Conservation (phyloP, 2,888 invertebrate species). For the Emmelina monodactyla region DNA sequence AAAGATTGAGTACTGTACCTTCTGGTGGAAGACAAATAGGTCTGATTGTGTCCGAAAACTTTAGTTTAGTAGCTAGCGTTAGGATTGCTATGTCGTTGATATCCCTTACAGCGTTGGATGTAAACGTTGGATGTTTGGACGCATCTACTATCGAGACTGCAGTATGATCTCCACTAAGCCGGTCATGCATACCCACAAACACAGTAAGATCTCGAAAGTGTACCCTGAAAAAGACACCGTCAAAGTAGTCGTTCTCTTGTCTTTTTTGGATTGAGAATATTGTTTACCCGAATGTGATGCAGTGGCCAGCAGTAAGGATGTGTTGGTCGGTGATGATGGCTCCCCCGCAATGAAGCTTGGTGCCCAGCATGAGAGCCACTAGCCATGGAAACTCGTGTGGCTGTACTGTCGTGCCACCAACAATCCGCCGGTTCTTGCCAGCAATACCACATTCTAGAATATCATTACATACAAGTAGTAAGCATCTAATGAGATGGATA, state of each 20-base stretch:
- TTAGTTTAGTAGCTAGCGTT: slow-evolving; percentile 43
- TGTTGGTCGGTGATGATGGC: slow-evolving; percentile 64
- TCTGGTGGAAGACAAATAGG: slow-evolving; percentile 59
- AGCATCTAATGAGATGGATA: no score
- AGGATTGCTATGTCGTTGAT: slow-evolving; percentile 68
- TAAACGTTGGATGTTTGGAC: slow-evolving; percentile 56
- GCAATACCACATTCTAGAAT: slow-evolving; percentile 52
- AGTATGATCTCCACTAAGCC: slow-evolving; percentile 32
- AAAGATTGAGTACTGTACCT: slow-evolving; percentile 23
- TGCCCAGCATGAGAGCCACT: slow-evolving; percentile 53
- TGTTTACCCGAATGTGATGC: slow-evolving; percentile 59
- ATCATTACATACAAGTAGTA: no score
- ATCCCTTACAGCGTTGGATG: slow-evolving; percentile 60
- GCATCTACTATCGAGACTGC: slow-evolving; percentile 30
- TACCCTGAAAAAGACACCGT: slow-evolving; percentile 44
- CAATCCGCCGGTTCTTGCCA: slow-evolving; percentile 54
- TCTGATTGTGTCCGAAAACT: slow-evolving; percentile 43
- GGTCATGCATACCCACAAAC: slow-evolving; percentile 60
- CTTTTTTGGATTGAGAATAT: not conserved
- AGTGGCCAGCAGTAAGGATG: slow-evolving; percentile 66
- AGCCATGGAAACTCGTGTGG: slow-evolving; percentile 67
- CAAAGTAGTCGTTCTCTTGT: no score
- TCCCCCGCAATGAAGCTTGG: slow-evolving; percentile 63
- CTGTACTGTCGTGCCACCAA: slow-evolving; percentile 55
- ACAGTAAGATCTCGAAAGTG: slow-evolving; percentile 42